Evolutionary conservation across 1,140 invertebrate species (phyloP), one percentile per base, ranked within the genome.

Genomic region (Xylocopa sonorina): DNA sequence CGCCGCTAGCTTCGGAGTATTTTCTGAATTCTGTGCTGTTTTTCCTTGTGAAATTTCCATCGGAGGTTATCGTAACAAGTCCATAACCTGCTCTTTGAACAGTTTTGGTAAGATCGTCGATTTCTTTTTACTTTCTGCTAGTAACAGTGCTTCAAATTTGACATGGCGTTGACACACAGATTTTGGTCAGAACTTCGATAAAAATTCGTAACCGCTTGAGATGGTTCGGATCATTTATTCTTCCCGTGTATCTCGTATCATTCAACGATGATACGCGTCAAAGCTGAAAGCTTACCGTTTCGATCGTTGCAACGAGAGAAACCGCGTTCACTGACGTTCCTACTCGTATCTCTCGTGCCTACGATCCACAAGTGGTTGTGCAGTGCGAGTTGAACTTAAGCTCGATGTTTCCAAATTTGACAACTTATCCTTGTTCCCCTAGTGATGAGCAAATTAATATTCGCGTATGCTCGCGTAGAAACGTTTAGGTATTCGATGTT

Each of bases 341-440:
- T 29, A 63, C 55, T 67, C 58, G 50, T 46, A 60, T 51, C 43
- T 80, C 78, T n/a, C 50, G 55, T 84, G 81, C 63, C 50, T 64
- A 24, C 57, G 71, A 88, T 89, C 90, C 88, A 91, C 90, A 91
- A 91, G 90, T 91, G 90, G 90, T 91, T 89, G 89, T 82, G 58
- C 69, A 81, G 64, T 55, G 74, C 24, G 55, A 63, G 24, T 48
- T 27, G 14, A 43, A 27, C 27, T 24, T 9, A 41, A 73, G 55
- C 77, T 38, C 5, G 68, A 48, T 73, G 16, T 38, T 64, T 64
- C 50, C 57, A 63, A 78, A 48, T 72, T 78, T 41, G 27, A 62
- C 57, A 34, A 34, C 71, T 71, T 32, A 3, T 32, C 3, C 0
- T 18, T n/a, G 24, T 71, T 67, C 21, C 18, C 4, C 1, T 24